A percentile compares a stretch with the other conserved stretches of the same genome.
Conservation (phyloP, 2,888 invertebrate genomes). For the Pocota personata region DNA sequence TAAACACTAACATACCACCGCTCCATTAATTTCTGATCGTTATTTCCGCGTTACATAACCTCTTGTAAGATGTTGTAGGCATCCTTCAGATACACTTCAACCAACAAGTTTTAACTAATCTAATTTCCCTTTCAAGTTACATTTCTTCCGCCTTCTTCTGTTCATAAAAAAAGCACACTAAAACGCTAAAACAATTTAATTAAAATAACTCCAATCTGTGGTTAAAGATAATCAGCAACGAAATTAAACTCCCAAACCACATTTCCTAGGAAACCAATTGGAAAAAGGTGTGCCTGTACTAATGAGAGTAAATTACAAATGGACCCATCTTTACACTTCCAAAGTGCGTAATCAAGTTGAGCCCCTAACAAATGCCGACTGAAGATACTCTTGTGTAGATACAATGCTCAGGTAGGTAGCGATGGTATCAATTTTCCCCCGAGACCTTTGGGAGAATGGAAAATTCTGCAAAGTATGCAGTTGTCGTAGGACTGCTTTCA, state of each 20-base stretch:
- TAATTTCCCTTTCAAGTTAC: constrained; percentile 39
- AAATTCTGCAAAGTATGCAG: constrained; percentile 29
- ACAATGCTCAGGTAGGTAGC: background rate
- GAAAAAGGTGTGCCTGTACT: constrained; percentile 24
- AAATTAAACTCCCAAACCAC: constrained; percentile 46
- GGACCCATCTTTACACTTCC: background rate
- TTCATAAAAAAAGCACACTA: background rate
- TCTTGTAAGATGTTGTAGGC: background rate
- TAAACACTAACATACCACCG: background rate
- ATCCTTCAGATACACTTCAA: constrained; percentile 9
- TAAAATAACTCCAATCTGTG: constrained; percentile 31
- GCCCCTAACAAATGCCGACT: background rate
- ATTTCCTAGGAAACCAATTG: constrained; percentile 71
- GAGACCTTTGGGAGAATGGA: constrained; percentile 61
- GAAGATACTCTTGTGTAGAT: background rate
- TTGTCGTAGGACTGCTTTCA: constrained; percentile 73
- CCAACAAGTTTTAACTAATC: background rate
- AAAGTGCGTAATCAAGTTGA: constrained; percentile 20
- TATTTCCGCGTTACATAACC: constrained; percentile 61
- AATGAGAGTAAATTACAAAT: constrained; percentile 15
- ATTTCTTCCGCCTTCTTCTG: constrained; percentile 27
- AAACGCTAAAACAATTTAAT: constrained; percentile 26
- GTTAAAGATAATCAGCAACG: constrained; percentile 29
- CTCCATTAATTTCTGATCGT: constrained; percentile 26
- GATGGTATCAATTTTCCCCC: constrained; percentile 52